Evolutionary conservation across 2,113 vertebrate genomes (phyloP).

Genomic region (Cygnus atratus): DNA sequence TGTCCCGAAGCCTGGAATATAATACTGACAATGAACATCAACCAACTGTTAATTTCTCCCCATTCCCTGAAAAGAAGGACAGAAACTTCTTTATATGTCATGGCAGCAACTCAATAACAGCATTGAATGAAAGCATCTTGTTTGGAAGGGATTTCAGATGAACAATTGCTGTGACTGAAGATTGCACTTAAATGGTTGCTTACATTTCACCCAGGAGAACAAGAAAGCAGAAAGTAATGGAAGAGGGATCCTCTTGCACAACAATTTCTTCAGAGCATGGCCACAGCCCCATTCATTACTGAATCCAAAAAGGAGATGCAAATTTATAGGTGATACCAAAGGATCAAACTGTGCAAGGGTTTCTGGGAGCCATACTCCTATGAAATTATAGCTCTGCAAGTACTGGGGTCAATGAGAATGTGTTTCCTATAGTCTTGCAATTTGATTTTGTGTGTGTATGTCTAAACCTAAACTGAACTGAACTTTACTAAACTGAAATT

Average conservation of each 20-base stretch:
- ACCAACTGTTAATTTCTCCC: background rate
- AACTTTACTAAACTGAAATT: background rate
- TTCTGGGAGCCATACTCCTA: background rate
- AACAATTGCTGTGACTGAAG: background rate
- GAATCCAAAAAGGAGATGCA: background rate
- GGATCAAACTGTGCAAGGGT: background rate
- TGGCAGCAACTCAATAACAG: background rate
- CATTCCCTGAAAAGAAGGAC: background rate
- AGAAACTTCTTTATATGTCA: background rate
- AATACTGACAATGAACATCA: background rate
- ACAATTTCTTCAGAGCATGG: background rate
- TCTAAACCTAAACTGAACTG: too few species aligned
- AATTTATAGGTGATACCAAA: background rate
- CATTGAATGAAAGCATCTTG: background rate
- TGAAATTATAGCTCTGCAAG: background rate
- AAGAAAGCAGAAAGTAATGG: background rate
- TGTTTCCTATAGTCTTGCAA: background rate
- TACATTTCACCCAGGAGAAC: background rate
- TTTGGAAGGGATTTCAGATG: background rate
- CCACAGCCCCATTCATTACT: background rate
- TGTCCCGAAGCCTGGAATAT: background rate
- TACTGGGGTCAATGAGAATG: background rate
- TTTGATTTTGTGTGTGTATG: background rate
- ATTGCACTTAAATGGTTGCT: fast-evolving
- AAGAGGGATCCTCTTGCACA: background rate